Evolutionary conservation across 2,113 vertebrate species (phyloP), one percentile per base, ranked within the genome.

Genomic region (Candoia aspera): DNA sequence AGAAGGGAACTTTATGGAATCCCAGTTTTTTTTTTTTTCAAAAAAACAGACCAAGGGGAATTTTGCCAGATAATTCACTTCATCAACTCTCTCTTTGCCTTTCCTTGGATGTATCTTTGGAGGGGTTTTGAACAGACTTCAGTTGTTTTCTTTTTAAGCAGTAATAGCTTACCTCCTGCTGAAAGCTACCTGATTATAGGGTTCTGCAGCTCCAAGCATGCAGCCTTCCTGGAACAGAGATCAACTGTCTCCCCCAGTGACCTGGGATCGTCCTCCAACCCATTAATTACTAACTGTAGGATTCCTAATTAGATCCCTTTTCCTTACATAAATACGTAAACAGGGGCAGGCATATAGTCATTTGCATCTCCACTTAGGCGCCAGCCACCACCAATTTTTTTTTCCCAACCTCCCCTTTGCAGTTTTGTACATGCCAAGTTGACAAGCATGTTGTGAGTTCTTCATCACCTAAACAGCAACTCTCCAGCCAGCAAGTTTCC

Each of bases 301-400:
- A 91, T 92, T 95, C 87, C 84, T 94, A 95, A 96, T 96, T 95
- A 94, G 58, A 94, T 92, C 92, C 59, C 90, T 94, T 97, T 96
- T 96, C 92, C 94, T 94, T 88, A 94, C 84, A 91, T 95, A 95
- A 94, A 95, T 96, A 94, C 24, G n/a, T 95, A 94, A 95, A 94
- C 93, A 95, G 17, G 87, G 90, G 87, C 85, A 92, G 15, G 87
- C 13, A 0, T 84, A 79, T 54, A 54, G 90, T 94, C 87, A 95
- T 93, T 54, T 92, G 84, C 88, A 24, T 91, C 21, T 1, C 79
- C 57, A 88, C 73, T 87, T 94, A 86, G 94, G 54, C 91, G 73
- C 87, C 94, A 94, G 95, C 90, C 91, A 73, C 91, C 37, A 89
- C 15, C 12, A 6, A 84, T 46, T 15, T 57, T 88, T 94, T 91